Evolutionary conservation across 2,888 invertebrate species (phyloP).

Genomic region (Drosophila hamatofila): DNA sequence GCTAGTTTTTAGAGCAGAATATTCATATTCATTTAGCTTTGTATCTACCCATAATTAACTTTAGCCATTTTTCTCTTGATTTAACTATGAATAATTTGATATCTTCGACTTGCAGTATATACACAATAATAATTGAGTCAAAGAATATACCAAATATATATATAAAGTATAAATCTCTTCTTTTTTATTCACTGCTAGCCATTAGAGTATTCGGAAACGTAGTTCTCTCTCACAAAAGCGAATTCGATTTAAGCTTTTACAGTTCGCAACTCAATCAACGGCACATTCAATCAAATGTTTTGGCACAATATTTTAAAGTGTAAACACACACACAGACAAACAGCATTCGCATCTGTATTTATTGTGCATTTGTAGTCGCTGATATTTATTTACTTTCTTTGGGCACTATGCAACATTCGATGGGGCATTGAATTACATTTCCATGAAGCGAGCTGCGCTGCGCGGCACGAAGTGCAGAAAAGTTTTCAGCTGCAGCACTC

Average conservation of each 20-base stretch:
- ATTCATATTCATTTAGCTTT: too few species aligned
- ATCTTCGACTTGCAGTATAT: not conserved
- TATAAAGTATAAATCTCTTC: not conserved
- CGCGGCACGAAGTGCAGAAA: conserved; percentile 55
- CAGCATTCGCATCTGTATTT: conserved; percentile 36
- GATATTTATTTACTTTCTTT: conserved; percentile 70
- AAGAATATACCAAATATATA: not conserved
- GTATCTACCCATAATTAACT: too few species aligned
- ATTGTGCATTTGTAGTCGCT: conserved; percentile 55
- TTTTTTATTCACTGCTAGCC: not conserved
- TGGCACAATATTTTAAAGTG: conserved; percentile 48
- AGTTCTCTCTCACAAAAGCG: conserved; percentile 37
- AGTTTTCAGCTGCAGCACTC: conserved; percentile 63
- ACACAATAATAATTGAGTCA: conserved; percentile 2
- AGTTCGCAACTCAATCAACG: conserved; percentile 67
- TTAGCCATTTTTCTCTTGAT: not conserved
- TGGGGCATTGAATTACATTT: conserved; percentile 72
- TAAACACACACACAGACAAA: conserved; percentile 22
- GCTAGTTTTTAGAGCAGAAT: too few species aligned
- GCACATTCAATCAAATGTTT: conserved; percentile 68
- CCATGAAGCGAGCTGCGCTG: conserved; percentile 47
- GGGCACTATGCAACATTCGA: conserved; percentile 36
- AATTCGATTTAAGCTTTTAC: conserved; percentile 41
- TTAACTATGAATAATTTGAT: not conserved
- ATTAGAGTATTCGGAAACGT: conserved; percentile 27